These are phyloP conservation scores for Corapipo altera DNA, from an alignment of 2,113 vertebrate genomes.

Conservation along the genomic window DNA sequence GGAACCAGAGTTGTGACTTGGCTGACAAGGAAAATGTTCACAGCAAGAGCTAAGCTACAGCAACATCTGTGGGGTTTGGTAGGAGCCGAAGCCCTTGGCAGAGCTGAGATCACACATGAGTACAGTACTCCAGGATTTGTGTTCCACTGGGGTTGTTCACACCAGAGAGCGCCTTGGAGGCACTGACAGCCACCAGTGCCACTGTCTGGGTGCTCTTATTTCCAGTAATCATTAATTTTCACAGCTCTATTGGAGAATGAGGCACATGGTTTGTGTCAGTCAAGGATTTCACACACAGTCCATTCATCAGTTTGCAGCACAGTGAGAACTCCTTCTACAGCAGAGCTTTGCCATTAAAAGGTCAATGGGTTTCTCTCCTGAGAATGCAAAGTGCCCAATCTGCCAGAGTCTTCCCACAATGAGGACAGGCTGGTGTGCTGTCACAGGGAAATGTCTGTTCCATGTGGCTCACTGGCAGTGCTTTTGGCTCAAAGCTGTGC, in stretches of 20 bases:
- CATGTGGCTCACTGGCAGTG: neutral
- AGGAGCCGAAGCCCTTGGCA: neutral
- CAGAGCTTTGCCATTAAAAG: neutral
- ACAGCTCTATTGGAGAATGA: neutral
- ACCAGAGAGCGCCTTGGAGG: neutral
- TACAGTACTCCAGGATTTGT: neutral
- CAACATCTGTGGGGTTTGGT: neutral
- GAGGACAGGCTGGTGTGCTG: neutral
- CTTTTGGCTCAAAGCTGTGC: neutral
- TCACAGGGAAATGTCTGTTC: neutral
- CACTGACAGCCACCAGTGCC: neutral
- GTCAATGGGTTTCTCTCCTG: neutral
- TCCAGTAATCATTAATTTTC: neutral
- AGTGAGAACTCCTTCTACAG: neutral
- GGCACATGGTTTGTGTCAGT: neutral
- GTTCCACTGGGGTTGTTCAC: neutral
- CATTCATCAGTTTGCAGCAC: neutral
- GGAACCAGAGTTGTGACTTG: neutral
- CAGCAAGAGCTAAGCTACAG: neutral
- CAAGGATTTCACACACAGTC: neutral
- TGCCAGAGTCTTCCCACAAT: neutral
- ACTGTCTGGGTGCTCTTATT: neutral
- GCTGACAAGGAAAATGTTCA: neutral
- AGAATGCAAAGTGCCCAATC: neutral
- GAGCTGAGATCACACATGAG: neutral